Base-by-base conservation (phyloP, 2,113 vertebrate species). In the Physeter macrocephalus region DNA sequence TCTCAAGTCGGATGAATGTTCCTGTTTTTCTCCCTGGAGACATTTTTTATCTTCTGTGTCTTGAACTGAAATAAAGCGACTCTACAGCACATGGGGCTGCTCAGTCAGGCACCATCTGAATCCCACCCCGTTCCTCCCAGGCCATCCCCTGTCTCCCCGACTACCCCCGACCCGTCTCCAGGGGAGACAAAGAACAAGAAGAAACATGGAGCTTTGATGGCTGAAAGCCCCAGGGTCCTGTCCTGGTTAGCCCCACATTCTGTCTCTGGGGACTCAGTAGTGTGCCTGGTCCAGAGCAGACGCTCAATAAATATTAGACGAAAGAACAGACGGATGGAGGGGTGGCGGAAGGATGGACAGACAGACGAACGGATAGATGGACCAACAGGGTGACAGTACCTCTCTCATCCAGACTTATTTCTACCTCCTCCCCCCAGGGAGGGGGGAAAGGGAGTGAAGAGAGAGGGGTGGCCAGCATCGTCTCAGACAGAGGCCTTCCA, bases 1-100 rank as follows among this genome's bases (percentile, higher is more conserved):
- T 46, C 88, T 59, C 61, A 52, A 39, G 34, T 0, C 9, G 52
- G 23, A 77, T 29, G 36, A 4, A 17, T 0, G 12, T 10, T 59
- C 23, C 31, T 54, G 52, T 69, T 74, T 57, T 78, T 29, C 43
- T 94, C 64, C 43, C 94, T 25, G 20, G 36, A 75, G 80, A 59
- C 2, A 20, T 12, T 34, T 46, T 20, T 25, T 9, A 71, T 41
- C 64, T 61, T 31, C 34, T 54, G n/a, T 14, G 29, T 67, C 93
- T 62, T 52, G 21, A 88, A n/a, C 23, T 8, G 67, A 83, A 81
- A 52, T 34, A 10, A 34, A 57, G 46, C 0, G 1, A 46, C 27
- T 34, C n/a, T 20, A 6, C 0, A 1, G 83, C 36, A 0, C n/a
- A 1, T 0, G 14, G 8, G 23, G 49, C 9, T 5, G 14, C 80